Percentiles rank a stretch among this genome's conserved stretches.
These are phyloP conservation scores for Gadopsis marmoratus DNA, from an alignment of 2,797 vertebrate species.

Conservation along the genomic window DNA sequence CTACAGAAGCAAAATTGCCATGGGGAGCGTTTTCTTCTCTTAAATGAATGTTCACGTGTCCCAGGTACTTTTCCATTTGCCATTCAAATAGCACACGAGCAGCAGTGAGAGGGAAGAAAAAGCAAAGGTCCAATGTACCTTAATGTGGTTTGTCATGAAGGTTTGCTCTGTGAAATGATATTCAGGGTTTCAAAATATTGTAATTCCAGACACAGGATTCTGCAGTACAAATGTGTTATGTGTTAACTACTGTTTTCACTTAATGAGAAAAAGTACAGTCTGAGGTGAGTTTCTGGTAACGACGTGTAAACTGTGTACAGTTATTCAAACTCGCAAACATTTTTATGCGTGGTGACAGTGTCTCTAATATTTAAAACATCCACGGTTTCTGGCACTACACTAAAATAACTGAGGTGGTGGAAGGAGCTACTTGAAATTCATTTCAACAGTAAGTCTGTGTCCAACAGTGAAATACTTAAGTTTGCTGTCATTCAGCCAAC, in stretches of 20 bases:
- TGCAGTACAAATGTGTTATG: not conserved
- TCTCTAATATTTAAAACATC: not conserved
- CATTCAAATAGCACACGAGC: not conserved
- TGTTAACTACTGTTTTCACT: not conserved
- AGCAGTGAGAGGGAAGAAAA: not conserved
- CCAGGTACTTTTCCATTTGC: constrained; percentile 54
- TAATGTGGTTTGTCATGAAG: not conserved
- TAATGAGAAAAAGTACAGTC: not conserved
- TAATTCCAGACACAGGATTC: not conserved
- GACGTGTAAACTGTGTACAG: not conserved
- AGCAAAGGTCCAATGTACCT: not conserved
- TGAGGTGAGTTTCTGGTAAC: not conserved
- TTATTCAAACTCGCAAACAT: not conserved
- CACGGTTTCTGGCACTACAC: not conserved
- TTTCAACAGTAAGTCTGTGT: not conserved
- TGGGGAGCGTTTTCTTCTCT: constrained; percentile 33
- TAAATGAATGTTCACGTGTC: constrained; percentile 44
- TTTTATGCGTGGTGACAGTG: not conserved
- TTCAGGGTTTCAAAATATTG: too few relatives aligned
- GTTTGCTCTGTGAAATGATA: not conserved
- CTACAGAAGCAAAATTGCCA: constrained; percentile 47
- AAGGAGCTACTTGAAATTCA: not conserved
- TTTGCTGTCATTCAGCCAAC: not conserved
- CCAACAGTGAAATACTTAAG: not conserved
- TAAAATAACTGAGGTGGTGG: not conserved